A percentile compares a stretch with the other conserved stretches of the same genome.
Evolutionary conservation across 2,113 vertebrate species (phyloP).

Genomic region (Etheostoma cragini): DNA sequence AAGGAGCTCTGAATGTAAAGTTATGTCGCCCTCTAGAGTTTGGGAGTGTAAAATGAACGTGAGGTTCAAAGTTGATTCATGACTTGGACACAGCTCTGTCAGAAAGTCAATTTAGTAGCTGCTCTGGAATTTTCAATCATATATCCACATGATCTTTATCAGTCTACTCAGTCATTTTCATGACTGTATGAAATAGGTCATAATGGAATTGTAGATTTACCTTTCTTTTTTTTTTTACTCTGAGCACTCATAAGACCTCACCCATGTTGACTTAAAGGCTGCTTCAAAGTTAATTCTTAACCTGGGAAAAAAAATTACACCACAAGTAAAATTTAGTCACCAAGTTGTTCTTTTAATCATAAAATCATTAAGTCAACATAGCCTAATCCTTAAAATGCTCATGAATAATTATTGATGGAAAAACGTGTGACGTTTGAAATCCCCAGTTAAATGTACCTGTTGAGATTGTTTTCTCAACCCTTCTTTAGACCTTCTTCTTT

Average conservation of each 20-base stretch:
- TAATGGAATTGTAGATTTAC: too few relatives aligned
- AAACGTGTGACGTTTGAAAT: neutral
- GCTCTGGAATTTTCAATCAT: neutral
- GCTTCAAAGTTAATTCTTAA: neutral
- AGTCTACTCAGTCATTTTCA: neutral
- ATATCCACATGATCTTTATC: neutral
- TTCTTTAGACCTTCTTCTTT: neutral
- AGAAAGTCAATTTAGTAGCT: neutral
- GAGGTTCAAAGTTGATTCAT: neutral
- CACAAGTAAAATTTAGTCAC: neutral
- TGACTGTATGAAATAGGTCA: too few relatives aligned
- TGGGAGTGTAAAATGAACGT: neutral
- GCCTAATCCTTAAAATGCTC: neutral
- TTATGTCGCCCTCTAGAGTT: conserved; percentile 44
- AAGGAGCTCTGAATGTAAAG: neutral
- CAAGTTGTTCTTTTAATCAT: neutral
- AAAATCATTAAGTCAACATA: neutral
- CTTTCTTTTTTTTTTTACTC: too few relatives aligned
- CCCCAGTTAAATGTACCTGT: neutral
- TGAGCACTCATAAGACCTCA: neutral
- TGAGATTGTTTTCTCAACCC: neutral
- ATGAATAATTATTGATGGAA: neutral
- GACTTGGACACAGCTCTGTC: neutral
- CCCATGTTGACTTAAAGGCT: neutral
- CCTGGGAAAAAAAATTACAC: neutral